These are phyloP conservation scores for Anser brachyrhynchus DNA, from an alignment of 2,113 vertebrate species.

Conservation along the genomic window DNA sequence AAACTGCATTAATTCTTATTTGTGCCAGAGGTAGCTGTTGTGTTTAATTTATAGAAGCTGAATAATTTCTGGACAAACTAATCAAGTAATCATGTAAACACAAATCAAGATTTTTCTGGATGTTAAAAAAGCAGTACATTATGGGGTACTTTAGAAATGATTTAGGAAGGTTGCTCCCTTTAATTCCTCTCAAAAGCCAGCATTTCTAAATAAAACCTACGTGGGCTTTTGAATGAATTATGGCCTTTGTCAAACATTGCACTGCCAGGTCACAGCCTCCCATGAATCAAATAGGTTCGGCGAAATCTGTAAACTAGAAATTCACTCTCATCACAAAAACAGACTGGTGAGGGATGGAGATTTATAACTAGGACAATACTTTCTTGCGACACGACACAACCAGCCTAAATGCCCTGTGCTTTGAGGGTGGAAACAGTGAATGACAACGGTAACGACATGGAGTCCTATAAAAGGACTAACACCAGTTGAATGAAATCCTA, in stretches of 20 bases:
- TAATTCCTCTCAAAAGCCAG: conserved; percentile 24
- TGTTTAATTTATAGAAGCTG: neutral
- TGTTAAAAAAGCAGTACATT: neutral
- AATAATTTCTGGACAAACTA: neutral
- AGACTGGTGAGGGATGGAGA: neutral
- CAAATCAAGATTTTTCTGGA: neutral
- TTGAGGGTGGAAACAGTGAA: conserved; percentile 44
- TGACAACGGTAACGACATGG: conserved; percentile 48
- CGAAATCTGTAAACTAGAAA: conserved; percentile 48
- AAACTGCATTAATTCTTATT: neutral
- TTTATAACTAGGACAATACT: conserved; percentile 62
- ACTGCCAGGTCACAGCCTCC: conserved; percentile 40
- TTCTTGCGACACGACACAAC: conserved; percentile 52
- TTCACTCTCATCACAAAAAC: conserved; percentile 16
- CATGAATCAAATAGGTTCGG: conserved; percentile 54
- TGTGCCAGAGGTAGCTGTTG: neutral
- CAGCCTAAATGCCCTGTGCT: conserved; percentile 54
- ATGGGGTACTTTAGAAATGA: neutral
- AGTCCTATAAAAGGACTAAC: neutral
- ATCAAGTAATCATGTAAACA: neutral
- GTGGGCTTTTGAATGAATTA: conserved; percentile 38
- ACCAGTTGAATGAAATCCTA: neutral
- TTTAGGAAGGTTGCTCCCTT: conserved; percentile 25
- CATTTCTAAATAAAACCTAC: conserved; percentile 61
- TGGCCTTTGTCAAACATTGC: conserved; percentile 63